Evolutionary conservation across 2,888 invertebrate species (phyloP), one percentile per base, ranked within the genome.

Genomic region (Saturnia pavonia): DNA sequence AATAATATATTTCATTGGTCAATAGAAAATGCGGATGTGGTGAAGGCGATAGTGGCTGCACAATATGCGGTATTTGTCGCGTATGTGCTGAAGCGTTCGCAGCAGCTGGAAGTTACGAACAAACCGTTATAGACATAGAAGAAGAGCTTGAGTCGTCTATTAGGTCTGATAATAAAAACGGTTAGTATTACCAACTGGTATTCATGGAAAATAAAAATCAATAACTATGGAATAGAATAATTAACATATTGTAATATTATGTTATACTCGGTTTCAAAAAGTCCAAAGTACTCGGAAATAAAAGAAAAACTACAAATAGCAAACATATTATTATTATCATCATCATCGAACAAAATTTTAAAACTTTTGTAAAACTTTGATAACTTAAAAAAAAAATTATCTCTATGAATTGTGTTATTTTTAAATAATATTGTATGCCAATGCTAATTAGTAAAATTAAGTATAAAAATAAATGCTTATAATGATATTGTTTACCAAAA

Each of bases 31-130:
- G 99, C 89, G 98, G 98, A 0, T 99, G 99, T 92, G 99, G 99
- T 3, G 97, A 97, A 85, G 99, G 99, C 0, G 99, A 99, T 86
- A 97, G 98, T 70, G 99, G 99, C 0, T 99, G 99, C 85, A 96
- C 96, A 1, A 96, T 97, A 74, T 99, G 99, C 88, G 99, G 99
- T 3, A 96, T 97, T 51, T 99, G 99, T 86, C 95, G 98, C 63
- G 95, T 96, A 2, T 99, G 99, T 87, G 98, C 97, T 0, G 90
- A 91, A n/a, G 78, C 79, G 2, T 78, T 81, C 70, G 76, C 77
- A 2, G 70, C 76, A 11, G 73, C 79, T 48, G 74, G 72, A 25
- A 74, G 79, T 1, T 70, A 76, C 1, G 82, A 82, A n/a, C 74
- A 78, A 11, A 68, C 72, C 27, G 81, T 77, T 7, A 76, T 78